phyloP scores from a whole-genome alignment of 2,888 invertebrate genomes.

The Lepidocyrtinus sp. region DNA sequence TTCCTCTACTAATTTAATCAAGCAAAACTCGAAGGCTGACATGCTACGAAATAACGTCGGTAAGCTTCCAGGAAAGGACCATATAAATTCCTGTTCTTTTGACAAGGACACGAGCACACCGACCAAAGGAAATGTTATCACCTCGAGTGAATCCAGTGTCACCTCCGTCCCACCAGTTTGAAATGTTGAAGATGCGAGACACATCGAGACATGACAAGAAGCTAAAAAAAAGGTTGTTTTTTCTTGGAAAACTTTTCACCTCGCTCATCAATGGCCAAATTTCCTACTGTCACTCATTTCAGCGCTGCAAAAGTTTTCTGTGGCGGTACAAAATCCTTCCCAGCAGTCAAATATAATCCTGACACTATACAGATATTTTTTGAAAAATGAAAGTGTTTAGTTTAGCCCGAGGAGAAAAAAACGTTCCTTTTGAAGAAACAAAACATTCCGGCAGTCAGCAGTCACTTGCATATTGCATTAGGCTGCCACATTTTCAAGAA shows the following conservation, averaged over 20 bases:
- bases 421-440: too few relatives aligned
- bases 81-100: constrained; percentile 54
- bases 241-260: too few relatives aligned
- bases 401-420: too few relatives aligned
- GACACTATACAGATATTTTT: too few relatives aligned
- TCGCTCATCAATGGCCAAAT: not conserved
- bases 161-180: constrained; percentile 56
- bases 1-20: constrained; percentile 56
- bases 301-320: too few relatives aligned
- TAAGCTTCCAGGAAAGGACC: constrained; percentile 57
- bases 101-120: constrained; percentile 52
- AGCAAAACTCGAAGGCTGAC: constrained; percentile 59
- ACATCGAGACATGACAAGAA: constrained; percentile 8
- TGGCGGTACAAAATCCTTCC: too few relatives aligned
- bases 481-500: too few relatives aligned
- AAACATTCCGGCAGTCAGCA: too few relatives aligned
- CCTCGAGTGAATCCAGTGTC: constrained; percentile 46
- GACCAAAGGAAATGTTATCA: constrained; percentile 56
- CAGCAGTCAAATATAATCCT: too few relatives aligned
- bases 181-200: constrained; percentile 11
- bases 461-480: too few relatives aligned
- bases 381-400: too few relatives aligned
- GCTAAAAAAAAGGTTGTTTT: not conserved
- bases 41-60: constrained; percentile 47
- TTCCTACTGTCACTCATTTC: constrained; percentile 2